A percentile compares a stretch with the other conserved stretches of the same genome.
These are phyloP conservation scores for Gambusia yucatana DNA, from an alignment of 2,797 vertebrate species.

Conservation along the genomic window DNA sequence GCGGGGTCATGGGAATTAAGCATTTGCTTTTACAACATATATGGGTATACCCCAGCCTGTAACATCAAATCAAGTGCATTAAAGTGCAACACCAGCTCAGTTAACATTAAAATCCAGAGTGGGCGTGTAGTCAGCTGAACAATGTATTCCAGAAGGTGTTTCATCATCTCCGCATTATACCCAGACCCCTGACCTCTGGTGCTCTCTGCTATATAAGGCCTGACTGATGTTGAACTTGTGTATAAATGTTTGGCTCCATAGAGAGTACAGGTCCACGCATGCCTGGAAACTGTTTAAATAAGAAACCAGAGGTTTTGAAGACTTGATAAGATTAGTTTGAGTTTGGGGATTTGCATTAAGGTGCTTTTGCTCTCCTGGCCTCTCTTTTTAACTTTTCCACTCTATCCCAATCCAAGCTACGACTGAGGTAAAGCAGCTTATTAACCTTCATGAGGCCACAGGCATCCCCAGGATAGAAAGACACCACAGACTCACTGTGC, in stretches of 20 bases:
- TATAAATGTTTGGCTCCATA: constrained; percentile 45
- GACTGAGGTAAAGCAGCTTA: constrained; percentile 75
- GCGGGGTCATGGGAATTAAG: constrained; percentile 33
- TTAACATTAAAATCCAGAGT: constrained; percentile 28
- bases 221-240: constrained; percentile 44
- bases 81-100: constrained; percentile 20
- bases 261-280: constrained; percentile 37
- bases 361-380: constrained; percentile 51
- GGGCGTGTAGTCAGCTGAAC: constrained; percentile 32
- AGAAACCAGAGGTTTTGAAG: constrained; percentile 55
- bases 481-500: constrained; percentile 54
- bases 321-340: constrained; percentile 62
- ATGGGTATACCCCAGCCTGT: constrained; percentile 7
- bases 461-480: constrained; percentile 66
- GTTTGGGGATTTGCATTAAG: constrained; percentile 71
- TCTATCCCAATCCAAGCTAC: constrained; percentile 51
- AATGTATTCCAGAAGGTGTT: constrained; percentile 61
- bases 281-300: constrained; percentile 50
- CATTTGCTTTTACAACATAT: constrained; percentile 33
- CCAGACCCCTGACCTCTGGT: constrained; percentile 47
- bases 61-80: constrained; percentile 32
- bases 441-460: constrained; percentile 81
- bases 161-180: constrained; percentile 56
- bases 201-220: constrained; percentile 31
- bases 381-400: constrained; percentile 57